Conservation (phyloP, 2,888 invertebrate species). For the Noctua janthina region DNA sequence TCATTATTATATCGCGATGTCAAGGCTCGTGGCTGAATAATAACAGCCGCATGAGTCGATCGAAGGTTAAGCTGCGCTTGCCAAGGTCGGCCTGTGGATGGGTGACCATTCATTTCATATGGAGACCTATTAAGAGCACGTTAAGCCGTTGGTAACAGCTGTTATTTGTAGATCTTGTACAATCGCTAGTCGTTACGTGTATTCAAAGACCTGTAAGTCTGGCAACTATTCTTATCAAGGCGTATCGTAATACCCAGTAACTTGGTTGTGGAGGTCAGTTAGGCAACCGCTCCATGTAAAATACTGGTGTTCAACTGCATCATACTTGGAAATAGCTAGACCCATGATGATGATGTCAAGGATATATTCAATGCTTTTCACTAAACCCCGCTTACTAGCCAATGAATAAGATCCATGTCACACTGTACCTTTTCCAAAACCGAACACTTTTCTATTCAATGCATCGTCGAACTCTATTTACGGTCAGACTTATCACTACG, state of each 20-base stretch:
- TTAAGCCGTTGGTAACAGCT: neutral
- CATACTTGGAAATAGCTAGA: neutral
- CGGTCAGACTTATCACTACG: conserved; percentile 31
- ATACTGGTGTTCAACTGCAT: neutral
- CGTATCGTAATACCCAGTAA: neutral
- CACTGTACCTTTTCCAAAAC: conserved; percentile 26
- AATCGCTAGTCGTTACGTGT: neutral
- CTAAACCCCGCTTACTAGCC: neutral
- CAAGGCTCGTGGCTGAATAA: conserved; percentile 37
- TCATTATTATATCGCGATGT: conserved; percentile 40
- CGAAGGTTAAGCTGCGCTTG: neutral
- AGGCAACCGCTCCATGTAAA: neutral
- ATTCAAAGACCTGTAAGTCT: neutral
- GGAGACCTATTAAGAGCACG: neutral
- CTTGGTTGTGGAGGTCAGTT: neutral
- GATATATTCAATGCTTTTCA: conserved; percentile 21
- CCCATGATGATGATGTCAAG: conserved; percentile 29
- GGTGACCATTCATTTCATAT: neutral
- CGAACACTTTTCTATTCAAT: conserved; percentile 50
- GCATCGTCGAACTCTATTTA: conserved; percentile 53
- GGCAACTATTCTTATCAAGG: neutral
- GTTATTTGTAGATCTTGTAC: neutral
- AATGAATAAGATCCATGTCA: conserved; percentile 31
- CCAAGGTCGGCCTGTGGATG: neutral
- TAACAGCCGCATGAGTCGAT: neutral